A percentile compares a stretch with the other conserved stretches of the same genome.
Evolutionary conservation across 92 coral and sea anemone species (phyloP).

Genomic region (Bergia sp.): DNA sequence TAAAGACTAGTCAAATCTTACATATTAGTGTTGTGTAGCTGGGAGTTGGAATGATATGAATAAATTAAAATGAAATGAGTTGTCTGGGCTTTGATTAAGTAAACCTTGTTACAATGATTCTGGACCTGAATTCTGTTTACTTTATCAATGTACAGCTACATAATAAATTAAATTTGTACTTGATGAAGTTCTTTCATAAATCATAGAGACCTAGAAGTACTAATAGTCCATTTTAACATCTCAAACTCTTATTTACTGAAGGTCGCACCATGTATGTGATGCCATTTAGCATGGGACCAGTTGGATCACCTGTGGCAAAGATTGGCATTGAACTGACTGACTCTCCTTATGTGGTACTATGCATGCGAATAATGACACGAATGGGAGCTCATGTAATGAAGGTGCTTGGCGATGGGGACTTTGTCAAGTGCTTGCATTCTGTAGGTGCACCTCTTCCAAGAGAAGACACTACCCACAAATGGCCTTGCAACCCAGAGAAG

Average conservation of each 20-base stretch:
- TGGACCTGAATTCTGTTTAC: too few species aligned
- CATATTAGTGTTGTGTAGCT: too few species aligned
- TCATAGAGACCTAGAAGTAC: too few species aligned
- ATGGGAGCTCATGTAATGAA: slow-evolving; percentile 82
- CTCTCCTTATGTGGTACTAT: slow-evolving; percentile 85
- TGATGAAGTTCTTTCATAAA: too few species aligned
- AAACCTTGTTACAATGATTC: too few species aligned
- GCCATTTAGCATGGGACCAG: slow-evolving; percentile 95
- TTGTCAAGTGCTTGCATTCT: slow-evolving; percentile 87
- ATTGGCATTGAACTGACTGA: slow-evolving; percentile 90
- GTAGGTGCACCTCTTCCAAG: slow-evolving; percentile 82
- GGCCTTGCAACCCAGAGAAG: slow-evolving; percentile 89
- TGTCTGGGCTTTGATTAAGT: too few species aligned
- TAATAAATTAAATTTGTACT: too few species aligned
- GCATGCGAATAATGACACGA: slow-evolving; percentile 89
- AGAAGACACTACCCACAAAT: slow-evolving; percentile 61
- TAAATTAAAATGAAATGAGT: too few species aligned
- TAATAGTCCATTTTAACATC: too few species aligned
- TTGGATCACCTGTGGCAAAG: slow-evolving; percentile 86
- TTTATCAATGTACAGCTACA: too few species aligned
- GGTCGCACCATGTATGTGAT: slow-evolving; percentile 94
- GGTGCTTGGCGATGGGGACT: slow-evolving; percentile 70
- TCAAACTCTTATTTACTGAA: slow-evolving; percentile 11
- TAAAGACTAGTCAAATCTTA: too few species aligned
- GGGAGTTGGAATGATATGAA: too few species aligned